These are phyloP conservation scores for Drosophila funebris DNA, from an alignment of 1,140 invertebrate species.

Conservation along the genomic window DNA sequence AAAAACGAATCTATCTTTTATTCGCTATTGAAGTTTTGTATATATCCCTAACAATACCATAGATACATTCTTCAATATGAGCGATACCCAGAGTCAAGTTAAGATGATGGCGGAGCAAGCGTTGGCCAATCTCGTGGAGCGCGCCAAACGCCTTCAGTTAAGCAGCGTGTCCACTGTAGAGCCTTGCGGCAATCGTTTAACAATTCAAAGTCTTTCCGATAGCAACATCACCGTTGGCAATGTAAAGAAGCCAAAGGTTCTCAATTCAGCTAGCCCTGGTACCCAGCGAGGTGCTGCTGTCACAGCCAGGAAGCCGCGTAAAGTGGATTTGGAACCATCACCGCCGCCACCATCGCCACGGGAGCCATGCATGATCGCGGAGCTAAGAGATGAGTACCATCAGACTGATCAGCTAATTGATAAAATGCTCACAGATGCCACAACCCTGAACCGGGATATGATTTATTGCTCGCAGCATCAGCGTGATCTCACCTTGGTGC, in stretches of 20 bases:
- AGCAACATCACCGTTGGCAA: not conserved
- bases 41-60: not conserved
- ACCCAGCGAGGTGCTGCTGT: not conserved
- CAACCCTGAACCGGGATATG: constrained; percentile 32
- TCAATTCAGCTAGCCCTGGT: too few relatives aligned
- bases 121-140: constrained; percentile 35
- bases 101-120: constrained; percentile 25
- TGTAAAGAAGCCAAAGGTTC: not conserved
- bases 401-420: constrained; percentile 44
- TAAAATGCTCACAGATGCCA: constrained; percentile 36
- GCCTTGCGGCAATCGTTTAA: not conserved
- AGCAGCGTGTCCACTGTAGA: constrained; percentile 4
- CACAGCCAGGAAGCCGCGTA: not conserved
- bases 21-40: not conserved
- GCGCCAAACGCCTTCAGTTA: constrained; percentile 47
- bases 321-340: constrained; percentile 10
- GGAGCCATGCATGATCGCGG: constrained; percentile 7
- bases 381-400: constrained; percentile 25
- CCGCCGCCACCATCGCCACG: constrained; percentile 65
- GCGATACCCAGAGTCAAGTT: constrained; percentile 16
- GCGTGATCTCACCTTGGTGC: constrained; percentile 42
- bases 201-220: not conserved
- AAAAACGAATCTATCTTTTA: not conserved
- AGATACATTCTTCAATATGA: constrained; percentile 19
- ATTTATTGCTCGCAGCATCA: constrained; percentile 29